Evolutionary conservation across 2,888 invertebrate species (phyloP).

Genomic region (Oxytorus armatus): DNA sequence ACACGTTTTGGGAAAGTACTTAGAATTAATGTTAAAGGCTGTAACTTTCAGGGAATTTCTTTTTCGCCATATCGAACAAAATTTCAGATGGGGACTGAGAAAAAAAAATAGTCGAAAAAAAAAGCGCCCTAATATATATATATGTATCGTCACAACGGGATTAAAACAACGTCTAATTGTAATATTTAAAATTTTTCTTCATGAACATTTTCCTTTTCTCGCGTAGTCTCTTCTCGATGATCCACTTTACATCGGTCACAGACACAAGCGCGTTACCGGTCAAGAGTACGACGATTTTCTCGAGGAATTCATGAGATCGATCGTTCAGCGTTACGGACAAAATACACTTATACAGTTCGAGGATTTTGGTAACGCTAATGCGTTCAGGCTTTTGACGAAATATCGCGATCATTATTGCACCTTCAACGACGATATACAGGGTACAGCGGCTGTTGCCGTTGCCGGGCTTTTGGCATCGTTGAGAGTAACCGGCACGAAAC

Average conservation of each 20-base stretch:
- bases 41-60: too few species aligned
- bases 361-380: constrained; percentile 99
- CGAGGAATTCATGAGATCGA: constrained; percentile 98
- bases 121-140: too few species aligned
- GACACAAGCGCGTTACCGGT: constrained; percentile 93
- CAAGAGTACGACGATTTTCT: constrained; percentile 95
- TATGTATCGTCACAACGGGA: too few species aligned
- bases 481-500: constrained; percentile 91
- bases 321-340: constrained; percentile 93
- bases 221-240: constrained; percentile 92
- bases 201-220: too few species aligned
- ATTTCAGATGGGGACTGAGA: too few species aligned
- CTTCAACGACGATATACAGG: constrained; percentile 99
- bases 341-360: constrained; percentile 97
- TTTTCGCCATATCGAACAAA: too few species aligned
- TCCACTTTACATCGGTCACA: constrained; percentile 97
- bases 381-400: constrained; percentile 95
- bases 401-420: constrained; percentile 96
- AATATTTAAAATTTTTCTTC: too few species aligned
- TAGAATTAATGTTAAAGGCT: too few species aligned
- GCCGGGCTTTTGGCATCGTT: constrained; percentile 96
- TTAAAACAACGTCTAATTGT: too few species aligned
- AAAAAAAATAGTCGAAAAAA: too few species aligned
- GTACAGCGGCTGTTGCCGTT: constrained; percentile 98
- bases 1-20: too few species aligned